phyloP scores from a whole-genome alignment of 2,797 vertebrate species.

The Jordanella pulchra region DNA sequence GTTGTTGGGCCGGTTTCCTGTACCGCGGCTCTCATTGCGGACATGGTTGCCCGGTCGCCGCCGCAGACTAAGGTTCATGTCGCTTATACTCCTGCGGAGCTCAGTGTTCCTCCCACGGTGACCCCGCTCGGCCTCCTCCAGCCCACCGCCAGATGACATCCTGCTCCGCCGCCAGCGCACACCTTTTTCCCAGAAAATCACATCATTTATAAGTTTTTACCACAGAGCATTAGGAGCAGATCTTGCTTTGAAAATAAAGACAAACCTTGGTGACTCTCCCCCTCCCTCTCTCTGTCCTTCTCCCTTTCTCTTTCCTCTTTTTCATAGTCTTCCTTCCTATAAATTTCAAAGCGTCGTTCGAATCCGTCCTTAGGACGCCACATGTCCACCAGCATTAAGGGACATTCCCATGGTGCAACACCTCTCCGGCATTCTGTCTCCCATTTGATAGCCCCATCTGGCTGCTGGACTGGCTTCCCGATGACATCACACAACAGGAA shows the following conservation, averaged over 20 bases:
- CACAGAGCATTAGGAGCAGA: not conserved
- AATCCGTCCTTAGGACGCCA: constrained; percentile 91
- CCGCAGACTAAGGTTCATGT: constrained; percentile 89
- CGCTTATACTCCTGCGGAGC: constrained; percentile 90
- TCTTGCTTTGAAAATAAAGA: not conserved
- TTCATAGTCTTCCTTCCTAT: constrained; percentile 84
- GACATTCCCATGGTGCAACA: constrained; percentile 88
- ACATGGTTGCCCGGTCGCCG: constrained; percentile 83
- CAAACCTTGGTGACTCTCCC: constrained; percentile 81
- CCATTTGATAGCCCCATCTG: constrained; percentile 85
- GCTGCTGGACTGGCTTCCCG: constrained; percentile 82
- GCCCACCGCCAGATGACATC: constrained; percentile 84
- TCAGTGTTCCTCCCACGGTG: constrained; percentile 85
- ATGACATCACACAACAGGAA: constrained; percentile 90
- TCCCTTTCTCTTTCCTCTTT: constrained; percentile 80
- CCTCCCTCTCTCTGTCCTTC: constrained; percentile 82
- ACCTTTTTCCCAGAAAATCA: constrained; percentile 51
- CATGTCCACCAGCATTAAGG: constrained; percentile 91
- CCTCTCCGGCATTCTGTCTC: constrained; percentile 88
- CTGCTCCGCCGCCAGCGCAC: constrained; percentile 81
- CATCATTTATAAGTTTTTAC: constrained; percentile 11
- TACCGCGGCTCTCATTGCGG: constrained; percentile 58
- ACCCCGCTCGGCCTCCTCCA: constrained; percentile 80
- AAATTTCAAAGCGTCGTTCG: constrained; percentile 90
- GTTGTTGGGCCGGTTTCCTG: constrained; percentile 61